These are phyloP conservation scores for Rhabdomys dilectus DNA, from an alignment of 2,113 vertebrate species.

Conservation along the genomic window DNA sequence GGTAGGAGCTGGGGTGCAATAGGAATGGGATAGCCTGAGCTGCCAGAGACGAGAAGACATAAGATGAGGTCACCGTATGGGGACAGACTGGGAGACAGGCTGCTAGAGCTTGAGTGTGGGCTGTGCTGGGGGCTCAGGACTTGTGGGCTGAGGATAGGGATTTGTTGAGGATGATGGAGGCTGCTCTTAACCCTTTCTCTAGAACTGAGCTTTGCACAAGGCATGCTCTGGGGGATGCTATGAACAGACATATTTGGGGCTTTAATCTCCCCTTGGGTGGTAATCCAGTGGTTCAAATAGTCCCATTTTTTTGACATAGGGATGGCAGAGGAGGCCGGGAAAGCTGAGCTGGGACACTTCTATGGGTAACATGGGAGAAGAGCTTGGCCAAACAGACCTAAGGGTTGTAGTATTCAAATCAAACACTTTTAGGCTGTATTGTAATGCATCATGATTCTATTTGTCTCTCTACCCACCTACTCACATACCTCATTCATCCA, in stretches of 20 bases:
- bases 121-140: neutral
- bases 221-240: neutral
- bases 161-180: neutral
- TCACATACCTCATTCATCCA: neutral
- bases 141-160: neutral
- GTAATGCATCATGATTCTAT: neutral
- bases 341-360: neutral
- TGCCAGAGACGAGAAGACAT: neutral
- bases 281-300: neutral
- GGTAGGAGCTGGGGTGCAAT: neutral
- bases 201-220: neutral
- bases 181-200: neutral
- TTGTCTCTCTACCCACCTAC: neutral
- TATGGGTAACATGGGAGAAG: neutral
- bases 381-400: neutral
- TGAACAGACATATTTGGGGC: neutral
- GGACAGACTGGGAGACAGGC: neutral
- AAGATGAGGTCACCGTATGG: constrained; percentile 41
- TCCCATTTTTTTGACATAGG: accelerated
- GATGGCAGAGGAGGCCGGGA: neutral
- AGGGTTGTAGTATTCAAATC: neutral
- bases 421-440: constrained; percentile 17
- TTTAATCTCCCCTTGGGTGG: accelerated
- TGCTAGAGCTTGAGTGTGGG: neutral
- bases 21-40: neutral